Conservation (phyloP, 2,797 vertebrate species). For the Phataginus tetradactyla region DNA sequence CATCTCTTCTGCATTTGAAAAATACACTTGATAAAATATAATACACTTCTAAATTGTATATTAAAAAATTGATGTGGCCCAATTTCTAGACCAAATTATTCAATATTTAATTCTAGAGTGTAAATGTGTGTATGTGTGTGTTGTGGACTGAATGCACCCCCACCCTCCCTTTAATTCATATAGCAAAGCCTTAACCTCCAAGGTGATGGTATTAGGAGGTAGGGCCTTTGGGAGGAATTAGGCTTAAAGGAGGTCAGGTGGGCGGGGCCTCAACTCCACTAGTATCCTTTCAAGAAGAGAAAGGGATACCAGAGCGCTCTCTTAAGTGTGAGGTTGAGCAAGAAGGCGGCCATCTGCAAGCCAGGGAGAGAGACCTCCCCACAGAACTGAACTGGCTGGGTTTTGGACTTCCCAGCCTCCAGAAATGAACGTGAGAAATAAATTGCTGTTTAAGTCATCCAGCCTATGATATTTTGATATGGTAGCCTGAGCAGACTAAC, state of each 20-base stretch:
- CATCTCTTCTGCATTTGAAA: neutral
- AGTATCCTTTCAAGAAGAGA: neutral
- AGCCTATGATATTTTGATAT: neutral
- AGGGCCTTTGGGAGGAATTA: neutral
- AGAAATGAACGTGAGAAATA: neutral
- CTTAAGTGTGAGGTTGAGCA: neutral
- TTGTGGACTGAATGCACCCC: neutral
- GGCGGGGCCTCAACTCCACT: too few relatives aligned
- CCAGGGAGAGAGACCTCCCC: neutral
- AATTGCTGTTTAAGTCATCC: neutral
- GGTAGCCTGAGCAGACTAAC: neutral
- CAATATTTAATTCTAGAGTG: conserved; percentile 10
- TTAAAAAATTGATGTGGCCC: neutral
- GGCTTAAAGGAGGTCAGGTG: neutral
- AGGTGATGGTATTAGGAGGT: neutral
- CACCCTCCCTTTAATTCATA: neutral
- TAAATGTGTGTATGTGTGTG: neutral
- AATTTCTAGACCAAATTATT: conserved; percentile 20
- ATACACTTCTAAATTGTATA: neutral
- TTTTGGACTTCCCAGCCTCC: neutral
- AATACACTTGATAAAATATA: neutral
- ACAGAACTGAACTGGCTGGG: neutral
- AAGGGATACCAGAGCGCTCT: neutral
- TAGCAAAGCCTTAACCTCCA: neutral
- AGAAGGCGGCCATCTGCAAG: neutral